Base-by-base conservation (phyloP, 1,140 invertebrate genomes). In the Atopsyche davidsoni region DNA sequence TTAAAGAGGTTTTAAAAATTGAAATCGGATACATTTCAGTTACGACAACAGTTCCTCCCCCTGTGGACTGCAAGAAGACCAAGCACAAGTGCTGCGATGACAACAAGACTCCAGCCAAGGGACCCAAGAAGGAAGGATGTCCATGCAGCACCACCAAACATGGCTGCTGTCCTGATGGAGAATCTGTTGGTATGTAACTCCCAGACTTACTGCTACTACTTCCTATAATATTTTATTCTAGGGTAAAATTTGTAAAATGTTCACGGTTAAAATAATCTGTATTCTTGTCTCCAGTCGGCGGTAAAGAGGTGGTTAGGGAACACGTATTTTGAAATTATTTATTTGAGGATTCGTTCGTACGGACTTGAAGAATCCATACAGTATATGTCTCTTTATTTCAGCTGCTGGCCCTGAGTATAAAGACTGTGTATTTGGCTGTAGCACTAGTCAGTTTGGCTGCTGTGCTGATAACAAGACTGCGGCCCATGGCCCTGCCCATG, bases 111-210 rank as follows among this genome's bases (percentile, higher is more conserved):
- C 68, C 81, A 46, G 87, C 87, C 19, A 67, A 75, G 32, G 89
- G 89, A 17, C 77, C 79, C 0, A 72, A 83, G 32, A 76, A 79
- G 32, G 69, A 81, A 55, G 91, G 89, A 9, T 96, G 92, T 64
- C 65, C 80, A 17, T 96, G 92, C 67, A 72, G 77, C 2, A 75
- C 78, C 23, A 81, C 80, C 41, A 72, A 79, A 22, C 88, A 83
- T 63, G 92, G 94, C 24, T 98, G 95, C 66, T 98, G 96, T 67
- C 79, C 81, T 36, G 94, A 98, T 67, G 82, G 81, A 6, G 65
- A 80, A 34, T 90, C 88, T 0, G 75, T 88, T 25, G 89, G 75
- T 80, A 64, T 77, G 71, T 25, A 68, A 69, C 49, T n/a, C n/a
- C n/a, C n/a, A n/a, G n/a, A n/a, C n/a, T n/a, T n/a, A n/a, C n/a